Percentiles rank a stretch among this genome's conserved stretches.
phyloP scores from a whole-genome alignment of 2,888 invertebrate species.

The Elmis aenea region DNA sequence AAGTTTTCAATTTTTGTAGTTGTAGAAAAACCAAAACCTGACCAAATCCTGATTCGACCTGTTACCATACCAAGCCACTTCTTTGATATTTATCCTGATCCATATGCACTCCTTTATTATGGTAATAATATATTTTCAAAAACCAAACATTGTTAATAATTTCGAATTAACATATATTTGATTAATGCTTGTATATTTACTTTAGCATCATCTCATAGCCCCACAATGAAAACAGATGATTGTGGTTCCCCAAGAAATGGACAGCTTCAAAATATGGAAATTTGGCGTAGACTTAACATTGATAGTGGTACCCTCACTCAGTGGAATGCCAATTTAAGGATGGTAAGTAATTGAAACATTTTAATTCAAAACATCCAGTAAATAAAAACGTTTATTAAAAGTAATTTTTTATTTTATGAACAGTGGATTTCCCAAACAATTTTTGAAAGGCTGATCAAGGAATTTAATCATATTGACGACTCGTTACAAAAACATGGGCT shows the following conservation, averaged over 20 bases:
- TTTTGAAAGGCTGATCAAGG: constrained; percentile 65
- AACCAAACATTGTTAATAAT: too few species aligned
- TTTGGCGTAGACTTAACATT: constrained; percentile 61
- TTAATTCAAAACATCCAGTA: neutral
- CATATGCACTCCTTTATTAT: too few species aligned
- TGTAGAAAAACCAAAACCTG: too few species aligned
- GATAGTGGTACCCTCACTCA: constrained; percentile 66
- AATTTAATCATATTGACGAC: constrained; percentile 68
- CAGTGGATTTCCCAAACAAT: constrained; percentile 87
- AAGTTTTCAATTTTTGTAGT: too few species aligned
- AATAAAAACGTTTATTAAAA: neutral
- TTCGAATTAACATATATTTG: neutral
- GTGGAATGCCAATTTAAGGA: constrained; percentile 73
- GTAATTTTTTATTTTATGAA: constrained; percentile 5
- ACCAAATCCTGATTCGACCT: too few species aligned
- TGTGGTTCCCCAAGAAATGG: constrained; percentile 45
- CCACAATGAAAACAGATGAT: too few species aligned
- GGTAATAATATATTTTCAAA: too few species aligned
- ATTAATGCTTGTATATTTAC: too few species aligned
- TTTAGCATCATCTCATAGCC: constrained; percentile 39
- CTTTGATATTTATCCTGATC: too few species aligned
- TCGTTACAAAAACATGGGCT: constrained; percentile 65
- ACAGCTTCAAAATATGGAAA: constrained; percentile 42
- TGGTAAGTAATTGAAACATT: constrained; percentile 48
- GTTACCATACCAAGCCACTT: too few species aligned